phyloP scores from a whole-genome alignment of 2,797 vertebrate species.

The Alcedo atthis region DNA sequence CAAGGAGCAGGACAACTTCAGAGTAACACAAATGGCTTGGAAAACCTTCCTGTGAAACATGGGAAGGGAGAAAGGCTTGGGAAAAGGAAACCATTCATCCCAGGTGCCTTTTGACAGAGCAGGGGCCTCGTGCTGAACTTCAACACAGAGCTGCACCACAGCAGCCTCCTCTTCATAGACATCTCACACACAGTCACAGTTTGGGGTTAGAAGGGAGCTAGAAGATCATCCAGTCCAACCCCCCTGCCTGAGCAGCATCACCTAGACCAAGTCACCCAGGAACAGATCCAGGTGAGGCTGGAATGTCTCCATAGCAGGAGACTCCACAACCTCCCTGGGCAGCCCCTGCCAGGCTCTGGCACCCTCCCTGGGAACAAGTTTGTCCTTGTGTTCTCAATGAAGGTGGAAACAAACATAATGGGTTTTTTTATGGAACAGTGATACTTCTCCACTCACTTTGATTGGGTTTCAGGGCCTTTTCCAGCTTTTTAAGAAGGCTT shows the following conservation, averaged over 20 bases:
- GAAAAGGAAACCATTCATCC: not conserved
- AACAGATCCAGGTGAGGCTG: too few species aligned
- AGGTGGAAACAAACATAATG: not conserved
- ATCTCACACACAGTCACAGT: not conserved
- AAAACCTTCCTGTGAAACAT: not conserved
- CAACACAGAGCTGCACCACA: not conserved
- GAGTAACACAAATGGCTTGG: not conserved
- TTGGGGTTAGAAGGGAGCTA: too few species aligned
- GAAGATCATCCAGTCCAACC: too few species aligned
- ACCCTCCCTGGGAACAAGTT: too few species aligned
- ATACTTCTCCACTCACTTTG: not conserved
- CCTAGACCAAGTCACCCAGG: too few species aligned
- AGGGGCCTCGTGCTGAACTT: accelerated
- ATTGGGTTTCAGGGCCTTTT: not conserved
- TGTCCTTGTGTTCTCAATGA: not conserved
- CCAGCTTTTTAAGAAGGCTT: not conserved
- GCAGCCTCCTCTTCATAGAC: not conserved
- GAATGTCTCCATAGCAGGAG: too few species aligned
- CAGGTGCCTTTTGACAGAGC: not conserved
- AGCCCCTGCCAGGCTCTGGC: too few species aligned
- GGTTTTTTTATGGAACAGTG: not conserved
- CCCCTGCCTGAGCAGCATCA: too few species aligned
- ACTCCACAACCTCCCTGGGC: too few species aligned
- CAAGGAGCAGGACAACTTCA: slow-evolving; percentile 1
- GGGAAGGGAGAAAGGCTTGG: not conserved